Percentiles rank a stretch among this genome's conserved stretches.
Evolutionary conservation across 2,113 vertebrate species (phyloP).

Genomic region (Typhlomys cinereus): DNA sequence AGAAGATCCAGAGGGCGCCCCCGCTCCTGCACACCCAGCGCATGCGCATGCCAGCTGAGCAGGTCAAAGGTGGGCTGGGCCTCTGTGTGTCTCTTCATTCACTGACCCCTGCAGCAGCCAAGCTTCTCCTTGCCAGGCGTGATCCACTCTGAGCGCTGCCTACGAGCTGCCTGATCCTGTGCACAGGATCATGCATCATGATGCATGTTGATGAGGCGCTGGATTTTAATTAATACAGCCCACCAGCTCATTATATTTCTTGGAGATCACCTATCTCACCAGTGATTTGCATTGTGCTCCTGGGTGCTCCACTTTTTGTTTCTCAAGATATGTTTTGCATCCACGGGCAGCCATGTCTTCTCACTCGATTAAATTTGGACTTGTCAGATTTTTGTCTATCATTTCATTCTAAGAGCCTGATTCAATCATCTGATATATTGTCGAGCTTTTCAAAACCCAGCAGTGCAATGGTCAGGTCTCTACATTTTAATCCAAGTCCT

Average conservation of each 20-base stretch:
- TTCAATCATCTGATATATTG: not conserved
- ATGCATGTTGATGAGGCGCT: not conserved
- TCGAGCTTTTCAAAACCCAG: not conserved
- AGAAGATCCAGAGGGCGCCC: not conserved
- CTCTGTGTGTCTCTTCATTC: not conserved
- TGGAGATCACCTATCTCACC: not conserved
- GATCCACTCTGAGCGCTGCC: not conserved
- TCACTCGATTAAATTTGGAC: slow-evolving; percentile 19
- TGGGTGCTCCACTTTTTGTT: not conserved
- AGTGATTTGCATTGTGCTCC: not conserved
- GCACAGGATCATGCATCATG: not conserved
- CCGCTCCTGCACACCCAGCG: not conserved
- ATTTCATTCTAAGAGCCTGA: not conserved
- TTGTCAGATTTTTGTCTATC: slow-evolving; percentile 10
- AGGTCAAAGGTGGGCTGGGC: not conserved
- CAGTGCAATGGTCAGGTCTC: not conserved
- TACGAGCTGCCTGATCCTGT: not conserved
- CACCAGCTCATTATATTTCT: slow-evolving; percentile 18
- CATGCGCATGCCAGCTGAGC: accelerated
- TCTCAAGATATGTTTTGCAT: not conserved
- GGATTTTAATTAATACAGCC: slow-evolving; percentile 45
- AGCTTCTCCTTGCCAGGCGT: not conserved
- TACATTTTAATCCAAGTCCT: not conserved
- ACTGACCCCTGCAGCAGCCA: not conserved
- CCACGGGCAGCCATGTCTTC: not conserved